A percentile compares a stretch with the other conserved stretches of the same genome.
Conservation (phyloP, 2,113 vertebrate genomes). For the Caretta caretta region DNA sequence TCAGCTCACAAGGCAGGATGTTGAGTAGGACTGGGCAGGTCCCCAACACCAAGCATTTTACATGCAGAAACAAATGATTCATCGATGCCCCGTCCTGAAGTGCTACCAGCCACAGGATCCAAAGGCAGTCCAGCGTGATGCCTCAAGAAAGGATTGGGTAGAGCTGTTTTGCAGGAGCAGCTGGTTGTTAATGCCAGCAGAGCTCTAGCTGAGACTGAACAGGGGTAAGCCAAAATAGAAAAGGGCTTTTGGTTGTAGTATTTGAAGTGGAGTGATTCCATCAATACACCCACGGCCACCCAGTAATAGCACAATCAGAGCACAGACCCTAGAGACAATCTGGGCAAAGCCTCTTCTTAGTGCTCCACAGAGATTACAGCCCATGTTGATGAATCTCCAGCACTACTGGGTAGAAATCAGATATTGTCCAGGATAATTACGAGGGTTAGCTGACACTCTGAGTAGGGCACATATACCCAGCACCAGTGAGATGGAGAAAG, state of each 20-base stretch:
- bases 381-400: background rate
- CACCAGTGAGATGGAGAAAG: background rate
- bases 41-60: background rate
- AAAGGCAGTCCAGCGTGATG: background rate
- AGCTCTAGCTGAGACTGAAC: background rate
- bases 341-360: background rate
- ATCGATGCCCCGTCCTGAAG: background rate
- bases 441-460: background rate
- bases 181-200: background rate
- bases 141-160: background rate
- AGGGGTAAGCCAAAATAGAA: background rate
- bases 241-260: background rate
- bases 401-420: background rate
- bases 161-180: background rate
- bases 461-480: background rate
- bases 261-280: background rate
- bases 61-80: background rate
- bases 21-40: background rate
- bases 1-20: background rate
- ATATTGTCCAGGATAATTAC: background rate
- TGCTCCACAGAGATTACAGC: background rate
- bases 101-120: background rate
- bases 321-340: background rate
- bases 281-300: background rate
- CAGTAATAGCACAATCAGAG: background rate